Percentiles rank a stretch among this genome's conserved stretches.
Conservation (phyloP, 2,888 invertebrate genomes). For the Mamestra brassicae region DNA sequence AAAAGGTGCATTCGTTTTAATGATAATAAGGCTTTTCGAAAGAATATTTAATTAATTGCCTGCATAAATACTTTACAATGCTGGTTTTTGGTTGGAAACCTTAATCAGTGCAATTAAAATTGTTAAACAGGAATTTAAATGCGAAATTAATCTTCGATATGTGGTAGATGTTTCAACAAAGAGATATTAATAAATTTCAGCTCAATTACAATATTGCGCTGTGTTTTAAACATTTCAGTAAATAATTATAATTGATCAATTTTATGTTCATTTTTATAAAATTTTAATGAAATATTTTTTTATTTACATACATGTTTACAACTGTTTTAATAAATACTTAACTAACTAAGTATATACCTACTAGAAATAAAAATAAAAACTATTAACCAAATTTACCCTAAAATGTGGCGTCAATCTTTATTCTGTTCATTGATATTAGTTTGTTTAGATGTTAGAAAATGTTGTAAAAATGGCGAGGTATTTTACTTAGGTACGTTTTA, state of each 20-base stretch:
- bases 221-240: background rate
- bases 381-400: too few species aligned
- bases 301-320: too few species aligned
- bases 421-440: too few species aligned
- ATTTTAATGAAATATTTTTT: too few species aligned
- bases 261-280: too few species aligned
- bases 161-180: background rate
- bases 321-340: too few species aligned
- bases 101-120: conserved; percentile 10
- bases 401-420: too few species aligned
- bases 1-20: background rate
- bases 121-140: conserved; percentile 1
- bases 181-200: background rate
- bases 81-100: background rate
- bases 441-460: too few species aligned
- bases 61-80: background rate
- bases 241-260: background rate
- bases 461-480: too few species aligned
- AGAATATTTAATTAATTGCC: conserved; percentile 16
- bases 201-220: background rate
- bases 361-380: too few species aligned
- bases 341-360: too few species aligned
- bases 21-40: background rate
- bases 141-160: background rate
- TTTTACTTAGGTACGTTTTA: too few species aligned